Evolutionary conservation across 2,113 vertebrate genomes (phyloP).

Genomic region (Prionailurus bengalensis): DNA sequence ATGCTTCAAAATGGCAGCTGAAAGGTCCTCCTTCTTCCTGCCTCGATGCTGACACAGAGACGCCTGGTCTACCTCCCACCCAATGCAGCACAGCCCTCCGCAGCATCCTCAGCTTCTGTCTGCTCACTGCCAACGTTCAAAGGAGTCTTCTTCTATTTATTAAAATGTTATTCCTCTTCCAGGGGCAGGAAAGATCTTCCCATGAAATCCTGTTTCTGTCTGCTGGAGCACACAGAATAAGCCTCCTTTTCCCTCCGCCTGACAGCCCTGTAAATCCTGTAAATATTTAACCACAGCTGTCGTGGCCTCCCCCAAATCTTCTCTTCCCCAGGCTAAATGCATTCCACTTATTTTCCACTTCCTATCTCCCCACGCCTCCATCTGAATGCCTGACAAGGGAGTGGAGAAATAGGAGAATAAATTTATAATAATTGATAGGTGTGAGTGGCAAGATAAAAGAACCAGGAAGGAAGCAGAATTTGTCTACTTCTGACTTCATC

Average conservation of each 20-base stretch:
- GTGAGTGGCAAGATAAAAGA: background rate
- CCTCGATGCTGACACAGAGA: background rate
- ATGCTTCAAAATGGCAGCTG: background rate
- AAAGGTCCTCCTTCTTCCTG: background rate
- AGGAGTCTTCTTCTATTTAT: background rate
- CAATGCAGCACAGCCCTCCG: background rate
- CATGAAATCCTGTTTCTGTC: background rate
- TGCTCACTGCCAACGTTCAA: background rate
- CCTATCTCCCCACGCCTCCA: background rate
- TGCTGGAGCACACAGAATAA: background rate
- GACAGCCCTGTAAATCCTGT: constrained; percentile 42
- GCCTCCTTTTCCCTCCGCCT: background rate
- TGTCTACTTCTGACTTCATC: background rate
- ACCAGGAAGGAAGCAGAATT: background rate
- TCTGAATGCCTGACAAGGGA: background rate
- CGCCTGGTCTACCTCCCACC: background rate
- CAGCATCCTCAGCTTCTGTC: background rate
- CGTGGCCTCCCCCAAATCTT: background rate
- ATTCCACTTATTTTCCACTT: constrained; percentile 5
- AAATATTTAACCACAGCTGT: constrained; percentile 25
- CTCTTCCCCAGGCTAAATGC: background rate
- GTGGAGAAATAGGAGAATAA: background rate
- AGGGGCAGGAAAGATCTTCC: background rate
- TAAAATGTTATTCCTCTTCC: background rate
- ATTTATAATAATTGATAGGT: background rate